phyloP scores from a whole-genome alignment of 2,113 vertebrate genomes.

The Candoia aspera region DNA sequence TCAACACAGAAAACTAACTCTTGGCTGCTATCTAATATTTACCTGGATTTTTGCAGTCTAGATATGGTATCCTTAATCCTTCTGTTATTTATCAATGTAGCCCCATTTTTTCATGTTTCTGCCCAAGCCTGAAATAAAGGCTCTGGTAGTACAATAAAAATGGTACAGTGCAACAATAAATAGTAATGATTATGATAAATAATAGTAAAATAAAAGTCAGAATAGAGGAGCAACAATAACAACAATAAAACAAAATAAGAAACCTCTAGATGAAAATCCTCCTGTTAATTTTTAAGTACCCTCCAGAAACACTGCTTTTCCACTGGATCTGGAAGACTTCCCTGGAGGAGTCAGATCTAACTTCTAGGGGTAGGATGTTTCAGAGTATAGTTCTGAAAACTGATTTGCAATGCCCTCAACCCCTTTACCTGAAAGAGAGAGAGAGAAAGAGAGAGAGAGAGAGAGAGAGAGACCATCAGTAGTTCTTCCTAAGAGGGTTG shows the following conservation, averaged over 20 bases:
- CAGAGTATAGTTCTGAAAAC: background rate
- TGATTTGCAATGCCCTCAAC: background rate
- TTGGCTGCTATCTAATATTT: background rate
- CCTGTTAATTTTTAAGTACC: no score
- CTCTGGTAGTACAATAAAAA: no score
- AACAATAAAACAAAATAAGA: no score
- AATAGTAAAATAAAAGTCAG: no score
- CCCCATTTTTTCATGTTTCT: background rate
- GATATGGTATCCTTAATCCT: background rate
- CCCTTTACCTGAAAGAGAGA: background rate
- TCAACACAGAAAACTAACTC: background rate
- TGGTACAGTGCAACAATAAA: no score
- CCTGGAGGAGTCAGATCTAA: background rate
- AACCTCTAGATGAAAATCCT: no score
- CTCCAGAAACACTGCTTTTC: no score
- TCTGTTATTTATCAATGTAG: background rate
- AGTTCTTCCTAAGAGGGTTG: background rate
- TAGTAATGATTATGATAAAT: no score
- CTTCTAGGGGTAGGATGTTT: background rate
- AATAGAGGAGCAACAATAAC: no score
- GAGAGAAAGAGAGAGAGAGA: no score
- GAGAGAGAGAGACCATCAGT: background rate
- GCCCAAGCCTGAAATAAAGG: no score
- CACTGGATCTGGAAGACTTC: background rate
- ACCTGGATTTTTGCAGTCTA: background rate